Conservation (phyloP, 2,888 invertebrate genomes). For the Lumbricus terrestris region DNA sequence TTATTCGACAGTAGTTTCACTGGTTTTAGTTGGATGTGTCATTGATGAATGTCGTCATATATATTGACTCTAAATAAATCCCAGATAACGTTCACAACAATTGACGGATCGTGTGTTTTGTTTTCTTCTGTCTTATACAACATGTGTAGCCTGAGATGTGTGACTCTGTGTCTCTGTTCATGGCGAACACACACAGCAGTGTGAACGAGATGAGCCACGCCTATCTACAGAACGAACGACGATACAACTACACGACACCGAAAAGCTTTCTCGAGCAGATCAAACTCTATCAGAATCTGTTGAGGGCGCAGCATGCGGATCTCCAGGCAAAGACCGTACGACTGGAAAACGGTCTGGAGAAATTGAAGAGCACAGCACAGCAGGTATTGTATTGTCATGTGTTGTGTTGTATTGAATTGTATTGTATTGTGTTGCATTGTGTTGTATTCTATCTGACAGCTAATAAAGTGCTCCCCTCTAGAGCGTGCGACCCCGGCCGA, state of each 20-base stretch:
- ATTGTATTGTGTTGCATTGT: no score
- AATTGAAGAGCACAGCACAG: conserved; percentile 80
- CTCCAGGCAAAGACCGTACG: conserved; percentile 81
- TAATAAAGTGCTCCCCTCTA: no score
- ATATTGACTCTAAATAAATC: background rate
- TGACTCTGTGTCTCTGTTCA: conserved; percentile 84
- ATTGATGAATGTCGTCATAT: no score
- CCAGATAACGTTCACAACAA: no score
- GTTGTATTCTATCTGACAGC: no score
- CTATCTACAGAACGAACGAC: conserved; percentile 83
- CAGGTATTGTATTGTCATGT: conserved; percentile 68
- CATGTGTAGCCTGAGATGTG: conserved; percentile 69
- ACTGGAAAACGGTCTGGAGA: conserved; percentile 89
- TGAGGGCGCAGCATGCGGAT: conserved; percentile 80
- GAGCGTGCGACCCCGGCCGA: no score
- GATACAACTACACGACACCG: conserved; percentile 95
- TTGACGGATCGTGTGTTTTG: background rate
- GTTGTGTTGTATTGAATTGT: no score
- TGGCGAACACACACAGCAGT: conserved; percentile 91
- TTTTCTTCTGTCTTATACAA: conserved; percentile 33
- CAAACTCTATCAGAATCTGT: conserved; percentile 81
- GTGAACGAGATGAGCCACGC: conserved; percentile 85
- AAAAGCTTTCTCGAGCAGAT: conserved; percentile 96
- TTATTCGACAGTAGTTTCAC: no score
- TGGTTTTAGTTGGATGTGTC: no score